Conservation (phyloP, 2,888 invertebrate genomes). For the Drosophila peninsularis region DNA sequence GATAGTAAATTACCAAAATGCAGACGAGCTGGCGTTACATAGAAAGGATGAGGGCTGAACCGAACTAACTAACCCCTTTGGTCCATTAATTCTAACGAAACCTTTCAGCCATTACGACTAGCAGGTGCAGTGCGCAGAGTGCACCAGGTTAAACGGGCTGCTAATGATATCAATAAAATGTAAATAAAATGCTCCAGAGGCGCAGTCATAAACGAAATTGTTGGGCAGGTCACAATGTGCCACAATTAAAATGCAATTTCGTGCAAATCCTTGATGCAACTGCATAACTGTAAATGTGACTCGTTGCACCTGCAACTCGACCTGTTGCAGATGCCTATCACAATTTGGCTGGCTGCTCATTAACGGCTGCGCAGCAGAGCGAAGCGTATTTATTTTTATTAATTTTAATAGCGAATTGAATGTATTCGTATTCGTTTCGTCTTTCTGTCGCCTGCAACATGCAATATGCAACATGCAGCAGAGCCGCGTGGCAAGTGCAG, state of each 20-base stretch:
- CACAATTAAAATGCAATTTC: constrained; percentile 74
- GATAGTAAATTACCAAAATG: constrained; percentile 62
- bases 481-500: constrained; percentile 38
- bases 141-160: constrained; percentile 21
- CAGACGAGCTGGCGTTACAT: constrained; percentile 57
- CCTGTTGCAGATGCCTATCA: constrained; percentile 64
- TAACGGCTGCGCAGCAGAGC: constrained; percentile 56
- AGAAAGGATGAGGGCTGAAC: background rate
- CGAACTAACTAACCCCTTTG: constrained; percentile 45
- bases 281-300: constrained; percentile 27
- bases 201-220: constrained; percentile 6
- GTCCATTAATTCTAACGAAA: constrained; percentile 58
- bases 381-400: constrained; percentile 61
- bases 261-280: constrained; percentile 56
- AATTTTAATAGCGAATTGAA: constrained; percentile 64
- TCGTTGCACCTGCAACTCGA: constrained; percentile 49
- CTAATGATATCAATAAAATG: constrained; percentile 53
- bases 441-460: constrained; percentile 49
- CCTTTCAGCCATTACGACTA: constrained; percentile 52
- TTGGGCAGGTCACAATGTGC: constrained; percentile 10
- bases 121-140: constrained; percentile 49
- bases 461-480: constrained; percentile 16
- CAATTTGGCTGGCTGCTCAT: constrained; percentile 58
- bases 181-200: constrained; percentile 24
- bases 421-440: constrained; percentile 20